Conservation (phyloP, 2,113 vertebrate species). For the Pterophyllum scalare region DNA sequence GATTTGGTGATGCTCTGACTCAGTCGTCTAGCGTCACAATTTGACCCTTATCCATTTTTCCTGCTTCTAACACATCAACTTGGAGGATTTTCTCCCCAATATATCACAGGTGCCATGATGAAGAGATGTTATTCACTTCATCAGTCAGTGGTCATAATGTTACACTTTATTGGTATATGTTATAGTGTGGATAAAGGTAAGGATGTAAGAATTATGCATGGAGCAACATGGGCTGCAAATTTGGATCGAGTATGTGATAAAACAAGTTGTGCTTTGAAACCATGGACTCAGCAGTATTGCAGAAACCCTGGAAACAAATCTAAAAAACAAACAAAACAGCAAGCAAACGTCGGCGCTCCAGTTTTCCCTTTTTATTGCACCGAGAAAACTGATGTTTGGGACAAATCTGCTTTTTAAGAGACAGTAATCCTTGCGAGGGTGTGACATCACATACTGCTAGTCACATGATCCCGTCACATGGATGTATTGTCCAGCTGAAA, state of each 20-base stretch:
- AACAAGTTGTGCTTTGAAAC: not conserved
- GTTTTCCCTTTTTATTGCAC: not conserved
- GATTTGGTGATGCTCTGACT: no score
- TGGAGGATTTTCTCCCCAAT: no score
- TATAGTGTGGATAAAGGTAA: not conserved
- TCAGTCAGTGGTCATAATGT: no score
- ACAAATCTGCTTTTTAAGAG: not conserved
- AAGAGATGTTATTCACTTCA: no score
- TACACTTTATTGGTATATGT: no score
- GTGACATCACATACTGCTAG: fast-evolving
- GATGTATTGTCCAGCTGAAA: not conserved
- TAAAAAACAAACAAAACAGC: not conserved
- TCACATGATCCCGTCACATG: not conserved
- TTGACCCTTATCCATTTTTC: no score
- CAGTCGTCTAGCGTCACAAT: no score
- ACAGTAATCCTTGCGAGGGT: not conserved
- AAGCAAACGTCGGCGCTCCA: not conserved
- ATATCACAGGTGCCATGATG: no score
- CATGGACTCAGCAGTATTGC: no score
- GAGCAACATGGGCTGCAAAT: not conserved
- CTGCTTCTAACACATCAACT: no score
- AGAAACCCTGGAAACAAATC: no score
- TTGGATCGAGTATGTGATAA: not conserved
- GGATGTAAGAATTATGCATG: not conserved
- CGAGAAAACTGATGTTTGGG: not conserved